phyloP scores from a whole-genome alignment of 2,113 vertebrate species.

The Crotalus viridis region DNA sequence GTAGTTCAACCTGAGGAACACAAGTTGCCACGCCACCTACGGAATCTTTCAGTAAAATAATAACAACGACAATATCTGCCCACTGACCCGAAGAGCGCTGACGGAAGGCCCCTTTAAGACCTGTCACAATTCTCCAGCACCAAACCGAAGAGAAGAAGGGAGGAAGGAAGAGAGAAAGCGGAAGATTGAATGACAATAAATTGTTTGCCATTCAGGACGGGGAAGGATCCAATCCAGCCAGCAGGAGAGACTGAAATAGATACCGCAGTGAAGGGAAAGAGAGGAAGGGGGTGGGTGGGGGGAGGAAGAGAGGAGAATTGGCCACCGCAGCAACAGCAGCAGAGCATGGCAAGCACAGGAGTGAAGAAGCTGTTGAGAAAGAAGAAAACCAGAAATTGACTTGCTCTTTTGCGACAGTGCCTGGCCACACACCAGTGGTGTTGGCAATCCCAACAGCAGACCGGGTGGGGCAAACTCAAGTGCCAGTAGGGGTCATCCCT shows the following conservation, averaged over 20 bases:
- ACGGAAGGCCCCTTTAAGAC: slow-evolving; percentile 15
- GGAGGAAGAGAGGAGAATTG: slow-evolving; percentile 48
- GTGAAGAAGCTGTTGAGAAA: slow-evolving; percentile 41
- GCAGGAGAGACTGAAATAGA: slow-evolving; percentile 84
- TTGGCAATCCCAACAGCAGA: slow-evolving; percentile 7
- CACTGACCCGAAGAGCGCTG: background rate
- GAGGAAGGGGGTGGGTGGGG: background rate
- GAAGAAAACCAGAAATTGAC: background rate
- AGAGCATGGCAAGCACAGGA: slow-evolving; percentile 30
- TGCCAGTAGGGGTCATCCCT: background rate
- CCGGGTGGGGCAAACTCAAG: slow-evolving; percentile 24
- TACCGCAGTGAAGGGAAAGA: slow-evolving; percentile 65
- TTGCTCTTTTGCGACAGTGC: background rate
- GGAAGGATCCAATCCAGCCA: slow-evolving; percentile 77
- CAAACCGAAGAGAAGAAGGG: slow-evolving; percentile 62
- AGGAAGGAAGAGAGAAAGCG: slow-evolving; percentile 7
- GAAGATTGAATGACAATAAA: slow-evolving; percentile 77
- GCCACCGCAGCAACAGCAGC: slow-evolving; percentile 2
- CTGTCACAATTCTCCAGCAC: slow-evolving; percentile 44
- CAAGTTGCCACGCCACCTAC: background rate
- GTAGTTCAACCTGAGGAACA: rapidly evolving
- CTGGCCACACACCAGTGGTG: background rate
- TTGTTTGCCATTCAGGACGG: slow-evolving; percentile 79
- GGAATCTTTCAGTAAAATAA: background rate
- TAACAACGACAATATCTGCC: background rate